A percentile compares a stretch with the other conserved stretches of the same genome.
Evolutionary conservation across 2,888 invertebrate species (phyloP).

Genomic region (Dynastes grantii): DNA sequence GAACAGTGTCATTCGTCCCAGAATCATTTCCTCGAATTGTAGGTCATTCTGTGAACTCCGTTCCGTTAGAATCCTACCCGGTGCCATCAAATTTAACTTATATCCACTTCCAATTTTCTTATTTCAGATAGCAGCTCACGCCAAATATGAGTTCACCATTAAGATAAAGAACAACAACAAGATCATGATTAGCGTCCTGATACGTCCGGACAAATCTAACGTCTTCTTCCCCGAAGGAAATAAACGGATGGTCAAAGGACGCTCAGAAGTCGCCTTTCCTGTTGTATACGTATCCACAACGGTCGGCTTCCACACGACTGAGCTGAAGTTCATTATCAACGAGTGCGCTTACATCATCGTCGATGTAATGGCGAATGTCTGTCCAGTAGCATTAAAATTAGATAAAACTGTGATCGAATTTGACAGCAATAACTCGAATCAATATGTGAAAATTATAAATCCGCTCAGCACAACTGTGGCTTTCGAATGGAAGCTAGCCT

Average conservation of each 20-base stretch:
- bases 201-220: slow-evolving; percentile 56
- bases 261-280: background rate
- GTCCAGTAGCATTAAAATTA: slow-evolving; percentile 65
- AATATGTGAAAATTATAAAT: slow-evolving; percentile 73
- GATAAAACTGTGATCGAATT: slow-evolving; percentile 63
- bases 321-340: slow-evolving; percentile 66
- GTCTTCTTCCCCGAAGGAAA: slow-evolving; percentile 58
- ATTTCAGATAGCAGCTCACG: slow-evolving; percentile 60
- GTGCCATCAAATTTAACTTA: background rate
- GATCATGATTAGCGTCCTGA: slow-evolving; percentile 64
- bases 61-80: no score
- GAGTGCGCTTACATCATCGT: slow-evolving; percentile 68
- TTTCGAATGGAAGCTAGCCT: slow-evolving; percentile 72
- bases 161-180: slow-evolving; percentile 67
- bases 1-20: no score
- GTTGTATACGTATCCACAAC: background rate
- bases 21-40: no score
- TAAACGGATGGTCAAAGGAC: slow-evolving; percentile 54
- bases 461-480: slow-evolving; percentile 72
- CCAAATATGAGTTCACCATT: slow-evolving; percentile 62
- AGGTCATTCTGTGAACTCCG: no score
- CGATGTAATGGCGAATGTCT: slow-evolving; percentile 68
- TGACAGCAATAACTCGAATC: slow-evolving; percentile 66
- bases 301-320: slow-evolving; percentile 17
- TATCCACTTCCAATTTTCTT: background rate